These are phyloP conservation scores for Erpornis zantholeuca DNA, from an alignment of 2,113 vertebrate species.

Conservation along the genomic window DNA sequence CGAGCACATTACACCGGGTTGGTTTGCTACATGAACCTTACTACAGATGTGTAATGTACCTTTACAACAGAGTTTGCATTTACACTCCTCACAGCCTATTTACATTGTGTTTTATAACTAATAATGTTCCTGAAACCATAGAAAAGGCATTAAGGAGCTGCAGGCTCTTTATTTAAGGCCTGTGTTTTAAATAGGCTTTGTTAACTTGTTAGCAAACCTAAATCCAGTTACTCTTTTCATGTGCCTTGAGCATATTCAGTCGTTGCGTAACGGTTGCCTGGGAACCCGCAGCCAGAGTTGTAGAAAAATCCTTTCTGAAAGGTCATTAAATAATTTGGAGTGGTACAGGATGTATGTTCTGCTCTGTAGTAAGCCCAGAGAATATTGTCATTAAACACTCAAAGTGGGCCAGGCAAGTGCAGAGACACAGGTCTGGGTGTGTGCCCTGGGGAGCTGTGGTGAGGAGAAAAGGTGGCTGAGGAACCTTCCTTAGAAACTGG, in stretches of 20 bases:
- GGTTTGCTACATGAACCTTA: neutral
- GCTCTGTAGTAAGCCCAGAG: neutral
- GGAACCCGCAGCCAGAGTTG: slow-evolving; percentile 26
- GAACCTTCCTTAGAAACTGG: neutral
- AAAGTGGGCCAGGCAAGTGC: neutral
- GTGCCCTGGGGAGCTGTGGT: neutral
- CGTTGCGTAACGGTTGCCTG: slow-evolving; percentile 35
- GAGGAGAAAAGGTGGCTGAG: neutral
- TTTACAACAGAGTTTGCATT: neutral
- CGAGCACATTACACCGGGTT: neutral
- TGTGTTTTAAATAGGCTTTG: neutral
- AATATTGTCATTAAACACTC: neutral
- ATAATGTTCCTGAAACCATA: neutral
- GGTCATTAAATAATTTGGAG: slow-evolving; percentile 35
- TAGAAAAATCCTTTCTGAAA: slow-evolving; percentile 49
- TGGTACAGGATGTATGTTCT: neutral
- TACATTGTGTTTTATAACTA: neutral
- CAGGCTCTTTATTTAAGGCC: neutral
- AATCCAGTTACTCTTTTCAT: slow-evolving; percentile 9
- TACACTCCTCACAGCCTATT: neutral
- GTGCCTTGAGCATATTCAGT: slow-evolving; percentile 19
- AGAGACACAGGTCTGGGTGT: neutral
- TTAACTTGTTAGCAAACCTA: slow-evolving; percentile 21
- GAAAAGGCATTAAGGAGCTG: neutral
- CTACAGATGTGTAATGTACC: neutral